Conservation (phyloP, 37 sponge, comb jelly and placozoan species). For the Dysidea cf. avara region DNA sequence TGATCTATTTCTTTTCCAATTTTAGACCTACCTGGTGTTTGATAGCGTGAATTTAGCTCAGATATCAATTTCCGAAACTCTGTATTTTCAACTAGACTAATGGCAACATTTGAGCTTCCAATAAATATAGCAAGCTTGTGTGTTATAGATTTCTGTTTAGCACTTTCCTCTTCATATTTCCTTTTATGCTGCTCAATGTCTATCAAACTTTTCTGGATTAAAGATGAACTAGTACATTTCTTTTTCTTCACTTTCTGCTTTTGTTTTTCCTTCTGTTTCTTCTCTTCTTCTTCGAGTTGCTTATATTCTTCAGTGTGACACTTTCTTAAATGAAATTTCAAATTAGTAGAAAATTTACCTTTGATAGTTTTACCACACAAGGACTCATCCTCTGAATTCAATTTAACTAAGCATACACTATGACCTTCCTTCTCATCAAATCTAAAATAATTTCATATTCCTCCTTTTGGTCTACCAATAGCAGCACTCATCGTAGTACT, state of each 20-base stretch:
- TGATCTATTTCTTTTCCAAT: slow-evolving; percentile 7
- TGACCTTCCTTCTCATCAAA: slow-evolving; percentile 2
- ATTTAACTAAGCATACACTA: slow-evolving; percentile 15
- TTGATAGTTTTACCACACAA: slow-evolving; percentile 1
- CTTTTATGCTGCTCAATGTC: not conserved
- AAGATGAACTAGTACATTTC: not conserved
- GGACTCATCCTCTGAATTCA: not conserved
- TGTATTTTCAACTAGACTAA: slow-evolving; percentile 7
- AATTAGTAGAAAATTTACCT: not conserved
- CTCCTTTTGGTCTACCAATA: slow-evolving; percentile 10
- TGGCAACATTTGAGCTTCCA: slow-evolving; percentile 11
- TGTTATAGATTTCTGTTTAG: slow-evolving; percentile 9
- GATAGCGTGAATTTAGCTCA: not conserved
- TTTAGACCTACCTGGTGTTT: no score
- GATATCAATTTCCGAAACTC: slow-evolving; percentile 7
- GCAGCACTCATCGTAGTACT: not conserved
- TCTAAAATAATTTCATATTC: slow-evolving; percentile 5
- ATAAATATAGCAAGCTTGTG: slow-evolving; percentile 12
- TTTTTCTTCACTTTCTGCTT: not conserved
- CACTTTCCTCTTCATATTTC: not conserved
- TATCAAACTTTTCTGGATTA: not conserved
- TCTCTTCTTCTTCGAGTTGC: no score
- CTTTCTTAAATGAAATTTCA: no score
- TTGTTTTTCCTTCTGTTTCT: not conserved
- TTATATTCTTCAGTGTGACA: no score